Evolutionary conservation across 2,888 invertebrate species (phyloP).

Genomic region (Caenorhabditis imperialis): DNA sequence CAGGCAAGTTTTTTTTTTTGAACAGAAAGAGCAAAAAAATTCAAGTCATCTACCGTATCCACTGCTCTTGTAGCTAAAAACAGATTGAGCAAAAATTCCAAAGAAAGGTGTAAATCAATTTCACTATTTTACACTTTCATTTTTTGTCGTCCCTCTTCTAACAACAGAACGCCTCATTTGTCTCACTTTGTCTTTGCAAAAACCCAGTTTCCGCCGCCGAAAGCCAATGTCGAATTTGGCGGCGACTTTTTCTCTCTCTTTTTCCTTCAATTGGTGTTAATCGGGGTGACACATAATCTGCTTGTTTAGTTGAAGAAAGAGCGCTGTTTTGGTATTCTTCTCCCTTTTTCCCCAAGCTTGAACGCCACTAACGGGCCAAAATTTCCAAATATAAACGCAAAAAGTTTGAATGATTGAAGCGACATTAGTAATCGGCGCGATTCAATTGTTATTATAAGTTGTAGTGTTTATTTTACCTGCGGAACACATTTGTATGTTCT

Average conservation of each 20-base stretch:
- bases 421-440: too few relatives aligned
- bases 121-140: neutral
- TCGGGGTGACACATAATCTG: conserved; percentile 26
- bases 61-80: neutral
- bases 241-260: conserved; percentile 24
- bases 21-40: neutral
- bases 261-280: conserved; percentile 29
- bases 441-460: too few relatives aligned
- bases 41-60: conserved; percentile 4
- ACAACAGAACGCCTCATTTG: conserved; percentile 35
- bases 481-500: too few relatives aligned
- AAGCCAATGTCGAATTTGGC: conserved; percentile 14
- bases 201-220: conserved; percentile 42
- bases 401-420: too few relatives aligned
- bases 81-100: too few relatives aligned
- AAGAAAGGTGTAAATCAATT: neutral
- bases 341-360: conserved; percentile 1
- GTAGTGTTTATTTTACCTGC: too few relatives aligned
- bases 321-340: conserved; percentile 17
- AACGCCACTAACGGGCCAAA: too few relatives aligned
- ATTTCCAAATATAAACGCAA: too few relatives aligned
- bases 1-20: conserved; percentile 35
- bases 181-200: conserved; percentile 18
- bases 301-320: conserved; percentile 17
- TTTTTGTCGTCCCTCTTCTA: conserved; percentile 6